A percentile compares a stretch with the other conserved stretches of the same genome.
Evolutionary conservation across 1,140 invertebrate genomes (phyloP).

Genomic region (Doryteuthis pealeii): DNA sequence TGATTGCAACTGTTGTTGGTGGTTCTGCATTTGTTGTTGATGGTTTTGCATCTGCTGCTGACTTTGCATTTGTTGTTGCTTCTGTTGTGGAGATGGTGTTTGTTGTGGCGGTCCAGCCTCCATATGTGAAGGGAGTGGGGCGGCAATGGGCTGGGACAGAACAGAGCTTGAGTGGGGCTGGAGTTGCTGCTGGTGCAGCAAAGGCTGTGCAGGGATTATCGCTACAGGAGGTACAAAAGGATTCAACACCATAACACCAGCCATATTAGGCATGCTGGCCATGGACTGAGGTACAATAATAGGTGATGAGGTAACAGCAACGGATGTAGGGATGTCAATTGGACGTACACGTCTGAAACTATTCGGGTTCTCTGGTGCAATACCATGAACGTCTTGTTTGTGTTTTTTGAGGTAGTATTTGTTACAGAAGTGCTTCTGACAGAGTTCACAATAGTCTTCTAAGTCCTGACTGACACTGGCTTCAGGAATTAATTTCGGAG

Average conservation of each 20-base stretch:
- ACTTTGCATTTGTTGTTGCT: conserved; percentile 10
- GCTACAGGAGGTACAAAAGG: conserved; percentile 57
- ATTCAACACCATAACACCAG: conserved; percentile 57
- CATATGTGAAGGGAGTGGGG: neutral
- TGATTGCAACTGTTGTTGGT: neutral
- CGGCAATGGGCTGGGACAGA: conserved; percentile 36
- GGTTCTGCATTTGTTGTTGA: conserved; percentile 3
- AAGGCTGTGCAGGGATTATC: conserved; percentile 45
- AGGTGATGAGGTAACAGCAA: conserved; percentile 47
- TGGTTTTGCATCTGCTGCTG: conserved; percentile 5
- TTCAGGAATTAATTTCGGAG: conserved; percentile 19
- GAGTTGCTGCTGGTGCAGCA: conserved; percentile 40
- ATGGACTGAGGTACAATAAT: conserved; percentile 25
- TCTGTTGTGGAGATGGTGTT: neutral
- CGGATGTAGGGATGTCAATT: conserved; percentile 32
- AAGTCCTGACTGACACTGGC: conserved; percentile 37
- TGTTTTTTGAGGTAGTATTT: conserved; percentile 67
- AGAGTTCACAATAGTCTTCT: conserved; percentile 60
- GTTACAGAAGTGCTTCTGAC: conserved; percentile 61
- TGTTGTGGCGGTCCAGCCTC: conserved; percentile 4
- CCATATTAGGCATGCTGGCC: conserved; percentile 43
- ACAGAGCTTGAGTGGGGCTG: conserved; percentile 38
- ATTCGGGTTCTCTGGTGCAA: conserved; percentile 41
- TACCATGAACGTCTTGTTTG: conserved; percentile 68
- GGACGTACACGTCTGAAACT: conserved; percentile 20